These are phyloP conservation scores for Scaptomyza hsui DNA, from an alignment of 1,140 invertebrate genomes.

Conservation along the genomic window DNA sequence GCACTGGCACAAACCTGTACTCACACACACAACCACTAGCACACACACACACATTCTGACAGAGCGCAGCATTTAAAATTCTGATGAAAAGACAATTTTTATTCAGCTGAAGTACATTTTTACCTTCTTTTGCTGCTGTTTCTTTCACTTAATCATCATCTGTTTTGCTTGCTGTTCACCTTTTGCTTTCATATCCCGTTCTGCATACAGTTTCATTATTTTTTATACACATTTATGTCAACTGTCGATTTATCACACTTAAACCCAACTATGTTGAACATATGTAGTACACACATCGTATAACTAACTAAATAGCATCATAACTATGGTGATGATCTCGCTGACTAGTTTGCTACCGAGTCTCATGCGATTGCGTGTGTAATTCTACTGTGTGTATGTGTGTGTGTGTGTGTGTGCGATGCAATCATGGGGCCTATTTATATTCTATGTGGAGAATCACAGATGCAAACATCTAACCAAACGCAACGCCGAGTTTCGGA, in stretches of 20 bases:
- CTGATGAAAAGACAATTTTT: constrained; percentile 81
- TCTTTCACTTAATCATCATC: constrained; percentile 8
- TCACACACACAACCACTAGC: constrained; percentile 38
- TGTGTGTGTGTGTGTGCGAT: constrained; percentile 5
- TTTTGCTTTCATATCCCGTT: constrained; percentile 1
- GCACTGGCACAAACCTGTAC: constrained; percentile 75
- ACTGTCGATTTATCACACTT: constrained; percentile 82
- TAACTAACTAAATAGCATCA: constrained; percentile 42
- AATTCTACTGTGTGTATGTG: constrained; percentile 9
- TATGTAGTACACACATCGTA: neutral
- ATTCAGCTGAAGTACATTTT: constrained; percentile 49
- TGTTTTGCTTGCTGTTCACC: neutral
- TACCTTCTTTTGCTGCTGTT: neutral
- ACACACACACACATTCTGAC: constrained; percentile 12
- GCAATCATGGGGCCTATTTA: constrained; percentile 61
- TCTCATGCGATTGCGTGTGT: constrained; percentile 65
- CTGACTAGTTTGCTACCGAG: constrained; percentile 64
- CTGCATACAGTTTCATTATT: constrained; percentile 14
- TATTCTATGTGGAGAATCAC: constrained; percentile 38
- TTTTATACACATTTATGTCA: constrained; percentile 60
- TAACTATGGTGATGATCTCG: constrained; percentile 41
- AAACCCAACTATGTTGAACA: constrained; percentile 24
- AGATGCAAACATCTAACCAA: constrained; percentile 34
- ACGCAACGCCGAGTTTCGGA: constrained; percentile 31
- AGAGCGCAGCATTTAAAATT: constrained; percentile 69